Evolutionary conservation across 2,888 invertebrate genomes (phyloP).

Genomic region (Apodemia duryi): DNA sequence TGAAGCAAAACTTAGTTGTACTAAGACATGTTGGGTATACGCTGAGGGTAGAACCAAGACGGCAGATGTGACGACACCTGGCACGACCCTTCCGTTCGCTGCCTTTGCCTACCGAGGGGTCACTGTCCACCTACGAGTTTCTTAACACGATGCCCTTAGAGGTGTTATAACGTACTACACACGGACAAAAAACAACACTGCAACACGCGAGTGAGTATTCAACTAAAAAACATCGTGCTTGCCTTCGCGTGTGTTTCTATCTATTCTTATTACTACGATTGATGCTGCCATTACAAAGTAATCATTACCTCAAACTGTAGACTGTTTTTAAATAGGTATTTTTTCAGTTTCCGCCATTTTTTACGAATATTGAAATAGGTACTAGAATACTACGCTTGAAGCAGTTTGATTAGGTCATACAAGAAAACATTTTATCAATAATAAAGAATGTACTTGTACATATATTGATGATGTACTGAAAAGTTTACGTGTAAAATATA

Average conservation of each 20-base stretch:
- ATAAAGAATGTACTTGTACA: too few relatives aligned
- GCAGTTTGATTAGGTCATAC: too few relatives aligned
- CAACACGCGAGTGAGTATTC: slow-evolving; percentile 64
- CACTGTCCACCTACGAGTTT: slow-evolving; percentile 73
- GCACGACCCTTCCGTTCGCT: slow-evolving; percentile 71
- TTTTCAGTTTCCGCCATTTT: too few relatives aligned
- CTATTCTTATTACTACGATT: background rate
- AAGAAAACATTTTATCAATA: too few relatives aligned
- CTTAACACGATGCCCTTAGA: slow-evolving; percentile 51
- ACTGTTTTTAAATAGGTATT: background rate
- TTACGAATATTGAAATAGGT: too few relatives aligned
- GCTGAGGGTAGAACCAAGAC: slow-evolving; percentile 53
- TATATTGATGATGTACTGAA: too few relatives aligned
- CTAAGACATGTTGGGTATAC: slow-evolving; percentile 48
- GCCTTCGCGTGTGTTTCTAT: background rate
- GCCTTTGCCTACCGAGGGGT: slow-evolving; percentile 53
- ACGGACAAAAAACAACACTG: slow-evolving; percentile 54
- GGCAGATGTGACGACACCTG: slow-evolving; percentile 76
- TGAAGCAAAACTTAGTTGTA: slow-evolving; percentile 51
- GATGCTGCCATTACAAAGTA: background rate
- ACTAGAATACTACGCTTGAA: too few relatives aligned
- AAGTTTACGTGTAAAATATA: too few relatives aligned
- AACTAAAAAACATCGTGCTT: slow-evolving; percentile 49
- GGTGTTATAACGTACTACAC: slow-evolving; percentile 41
- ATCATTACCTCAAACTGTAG: background rate